These are phyloP conservation scores for Pentamera pediparva DNA, from an alignment of 53 echinoderm and acorn worm genomes.

Conservation along the genomic window DNA sequence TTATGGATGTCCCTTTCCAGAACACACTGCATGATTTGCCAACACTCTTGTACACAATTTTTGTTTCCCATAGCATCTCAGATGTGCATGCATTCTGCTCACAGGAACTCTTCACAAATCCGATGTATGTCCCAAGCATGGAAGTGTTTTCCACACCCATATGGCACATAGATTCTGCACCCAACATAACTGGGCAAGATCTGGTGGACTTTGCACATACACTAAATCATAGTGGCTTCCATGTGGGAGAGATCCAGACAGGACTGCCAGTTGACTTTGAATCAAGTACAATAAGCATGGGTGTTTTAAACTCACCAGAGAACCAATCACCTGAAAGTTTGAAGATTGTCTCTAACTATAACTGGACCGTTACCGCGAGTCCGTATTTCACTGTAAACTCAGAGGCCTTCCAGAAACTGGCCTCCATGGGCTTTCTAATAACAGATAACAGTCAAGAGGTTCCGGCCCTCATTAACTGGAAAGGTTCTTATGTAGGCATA, in stretches of 20 bases:
- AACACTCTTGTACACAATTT: conserved; percentile 63
- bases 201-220: not conserved
- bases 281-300: no score
- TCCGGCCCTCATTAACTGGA: conserved; percentile 10
- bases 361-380: not conserved
- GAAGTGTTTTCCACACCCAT: conserved; percentile 67
- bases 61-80: conserved; percentile 50
- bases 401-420: not conserved
- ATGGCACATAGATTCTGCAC: conserved; percentile 30
- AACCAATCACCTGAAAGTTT: no score
- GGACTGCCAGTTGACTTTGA: no score
- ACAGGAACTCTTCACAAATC: conserved; percentile 46
- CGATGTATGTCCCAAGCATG: conserved; percentile 55
- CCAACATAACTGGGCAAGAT: not conserved
- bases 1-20: conserved; percentile 62
- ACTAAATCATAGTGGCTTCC: not conserved
- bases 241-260: not conserved
- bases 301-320: no score
- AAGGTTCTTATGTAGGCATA: not conserved
- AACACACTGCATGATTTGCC: conserved; percentile 51
- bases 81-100: conserved; percentile 53
- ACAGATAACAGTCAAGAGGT: conserved; percentile 1
- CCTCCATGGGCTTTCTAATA: not conserved
- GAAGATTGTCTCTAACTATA: no score
- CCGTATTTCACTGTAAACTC: conserved; percentile 11